Percentiles rank a stretch among this genome's conserved stretches.
These are phyloP conservation scores for Pangasius djambal DNA, from an alignment of 2,797 vertebrate genomes.

Conservation along the genomic window DNA sequence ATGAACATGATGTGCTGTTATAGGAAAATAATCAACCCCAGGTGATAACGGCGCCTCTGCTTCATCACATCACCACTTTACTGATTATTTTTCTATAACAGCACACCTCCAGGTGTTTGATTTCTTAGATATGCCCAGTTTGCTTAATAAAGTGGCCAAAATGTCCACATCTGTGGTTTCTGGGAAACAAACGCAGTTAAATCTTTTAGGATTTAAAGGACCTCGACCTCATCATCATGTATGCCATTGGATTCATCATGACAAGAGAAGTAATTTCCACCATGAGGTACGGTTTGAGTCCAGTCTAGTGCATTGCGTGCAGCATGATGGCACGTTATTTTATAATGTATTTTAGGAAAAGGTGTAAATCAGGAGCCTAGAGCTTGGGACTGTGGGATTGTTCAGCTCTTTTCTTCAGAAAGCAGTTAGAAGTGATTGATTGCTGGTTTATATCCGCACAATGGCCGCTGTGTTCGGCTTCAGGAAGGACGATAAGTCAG, in stretches of 20 bases:
- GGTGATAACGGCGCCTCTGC: background rate
- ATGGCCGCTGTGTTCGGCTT: conserved; percentile 20
- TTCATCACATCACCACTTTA: background rate
- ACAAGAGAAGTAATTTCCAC: background rate
- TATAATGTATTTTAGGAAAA: background rate
- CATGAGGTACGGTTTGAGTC: background rate
- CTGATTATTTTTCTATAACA: background rate
- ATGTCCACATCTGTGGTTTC: background rate
- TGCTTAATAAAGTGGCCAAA: background rate
- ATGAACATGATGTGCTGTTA: background rate
- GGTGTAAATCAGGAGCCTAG: background rate
- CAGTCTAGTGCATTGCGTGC: background rate
- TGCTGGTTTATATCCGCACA: conserved; percentile 10
- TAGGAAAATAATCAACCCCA: background rate
- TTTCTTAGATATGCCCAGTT: background rate
- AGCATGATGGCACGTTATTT: background rate
- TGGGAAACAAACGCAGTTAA: background rate
- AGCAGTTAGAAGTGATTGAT: conserved; percentile 13
- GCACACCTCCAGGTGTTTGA: background rate
- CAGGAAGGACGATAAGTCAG: conserved; percentile 38
- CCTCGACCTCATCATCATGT: background rate
- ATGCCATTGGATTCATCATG: background rate
- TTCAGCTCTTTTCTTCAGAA: background rate
- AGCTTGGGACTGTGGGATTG: background rate
- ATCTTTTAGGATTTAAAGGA: background rate